Evolutionary conservation across 1,140 invertebrate species (phyloP).

Genomic region (Ptiloglossa arizonensis): DNA sequence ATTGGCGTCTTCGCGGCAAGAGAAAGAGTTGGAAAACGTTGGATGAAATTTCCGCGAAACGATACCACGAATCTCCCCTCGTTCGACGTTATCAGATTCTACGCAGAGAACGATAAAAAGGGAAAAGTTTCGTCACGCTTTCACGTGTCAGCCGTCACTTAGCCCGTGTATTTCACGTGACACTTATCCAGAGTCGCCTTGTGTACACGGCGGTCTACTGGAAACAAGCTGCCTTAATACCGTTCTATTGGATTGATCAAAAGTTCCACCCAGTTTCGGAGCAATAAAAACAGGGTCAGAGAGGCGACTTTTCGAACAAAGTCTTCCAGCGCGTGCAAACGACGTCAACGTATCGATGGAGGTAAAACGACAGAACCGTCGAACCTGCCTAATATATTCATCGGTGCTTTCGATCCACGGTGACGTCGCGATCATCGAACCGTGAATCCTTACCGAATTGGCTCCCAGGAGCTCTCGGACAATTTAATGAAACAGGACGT

Average conservation of each 20-base stretch:
- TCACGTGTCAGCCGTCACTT: no score
- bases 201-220: no score
- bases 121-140: no score
- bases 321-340: background rate
- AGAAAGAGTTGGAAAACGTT: no score
- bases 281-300: background rate
- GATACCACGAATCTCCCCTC: no score
- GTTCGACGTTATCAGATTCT: no score
- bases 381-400: slow-evolving; percentile 10
- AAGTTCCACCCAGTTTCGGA: background rate
- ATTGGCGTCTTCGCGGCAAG: no score
- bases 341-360: background rate
- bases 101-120: no score
- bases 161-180: no score
- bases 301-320: background rate
- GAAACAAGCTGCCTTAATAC: background rate
- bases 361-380: slow-evolving; percentile 4
- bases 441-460: slow-evolving; percentile 62
- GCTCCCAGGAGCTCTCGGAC: slow-evolving; percentile 49
- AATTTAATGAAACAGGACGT: slow-evolving; percentile 64
- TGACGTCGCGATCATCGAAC: slow-evolving; percentile 53
- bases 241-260: background rate
- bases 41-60: no score
- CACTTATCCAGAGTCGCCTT: no score
- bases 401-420: slow-evolving; percentile 30